Percentiles rank a stretch among this genome's conserved stretches.
phyloP scores from a whole-genome alignment of 2,888 invertebrate species.

The Parelbella ahira region DNA sequence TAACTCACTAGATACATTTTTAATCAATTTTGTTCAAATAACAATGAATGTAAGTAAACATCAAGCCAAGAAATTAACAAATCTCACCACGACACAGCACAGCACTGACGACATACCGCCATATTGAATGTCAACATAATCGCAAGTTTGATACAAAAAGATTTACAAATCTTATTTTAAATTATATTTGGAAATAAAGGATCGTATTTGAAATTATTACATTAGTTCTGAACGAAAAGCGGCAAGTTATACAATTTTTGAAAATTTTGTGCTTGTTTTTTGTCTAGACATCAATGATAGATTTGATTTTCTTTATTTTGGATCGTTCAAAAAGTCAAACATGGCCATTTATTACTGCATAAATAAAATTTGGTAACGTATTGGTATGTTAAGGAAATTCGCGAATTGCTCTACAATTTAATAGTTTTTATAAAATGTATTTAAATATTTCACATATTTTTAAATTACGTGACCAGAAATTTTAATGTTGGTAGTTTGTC shows the following conservation, averaged over 20 bases:
- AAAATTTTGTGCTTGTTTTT: constrained; percentile 72
- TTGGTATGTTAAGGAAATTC: too few species aligned
- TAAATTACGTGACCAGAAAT: too few species aligned
- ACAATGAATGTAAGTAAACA: constrained; percentile 47
- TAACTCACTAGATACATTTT: constrained; percentile 36
- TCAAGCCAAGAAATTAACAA: constrained; percentile 62
- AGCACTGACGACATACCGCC: constrained; percentile 98
- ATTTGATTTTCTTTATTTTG: constrained; percentile 44
- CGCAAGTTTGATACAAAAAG: constrained; percentile 59
- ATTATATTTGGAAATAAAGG: too few species aligned
- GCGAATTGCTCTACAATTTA: too few species aligned
- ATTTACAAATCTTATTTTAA: constrained; percentile 32
- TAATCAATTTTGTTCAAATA: constrained; percentile 38
- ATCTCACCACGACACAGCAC: constrained; percentile 97
- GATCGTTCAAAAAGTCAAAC: constrained; percentile 31
- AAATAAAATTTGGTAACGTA: too few species aligned
- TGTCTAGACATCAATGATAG: constrained; percentile 56
- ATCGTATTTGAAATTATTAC: too few species aligned
- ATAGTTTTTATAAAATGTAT: too few species aligned
- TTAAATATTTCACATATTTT: too few species aligned
- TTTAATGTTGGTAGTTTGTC: too few species aligned
- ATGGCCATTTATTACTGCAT: constrained; percentile 29
- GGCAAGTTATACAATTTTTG: constrained; percentile 46
- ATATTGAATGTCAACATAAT: constrained; percentile 91
- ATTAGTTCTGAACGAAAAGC: constrained; percentile 27